phyloP scores from a whole-genome alignment of 1,140 invertebrate species.

The Drosophila jambulina region DNA sequence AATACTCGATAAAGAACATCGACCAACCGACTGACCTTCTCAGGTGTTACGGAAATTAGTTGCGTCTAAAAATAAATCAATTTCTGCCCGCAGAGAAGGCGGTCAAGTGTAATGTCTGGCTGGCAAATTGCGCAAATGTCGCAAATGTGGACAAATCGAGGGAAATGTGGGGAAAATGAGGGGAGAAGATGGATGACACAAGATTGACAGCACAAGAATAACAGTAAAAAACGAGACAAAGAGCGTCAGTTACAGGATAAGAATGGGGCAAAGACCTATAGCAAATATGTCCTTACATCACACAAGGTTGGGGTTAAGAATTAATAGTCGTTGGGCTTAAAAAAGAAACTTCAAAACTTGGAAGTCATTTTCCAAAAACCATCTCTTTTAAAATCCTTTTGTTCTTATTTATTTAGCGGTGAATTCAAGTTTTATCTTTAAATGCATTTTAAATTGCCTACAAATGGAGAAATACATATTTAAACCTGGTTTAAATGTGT shows the following conservation, averaged over 20 bases:
- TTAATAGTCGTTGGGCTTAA: neutral
- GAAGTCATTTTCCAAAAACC: neutral
- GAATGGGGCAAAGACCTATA: conserved; percentile 5
- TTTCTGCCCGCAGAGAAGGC: conserved; percentile 44
- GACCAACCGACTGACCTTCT: conserved; percentile 26
- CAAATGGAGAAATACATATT: neutral
- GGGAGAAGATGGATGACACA: conserved; percentile 14
- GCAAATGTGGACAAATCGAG: conserved; percentile 27
- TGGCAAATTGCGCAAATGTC: conserved; percentile 70
- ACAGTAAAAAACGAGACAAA: conserved; percentile 30
- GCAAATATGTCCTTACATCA: conserved; percentile 20
- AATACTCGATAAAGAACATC: conserved; percentile 25
- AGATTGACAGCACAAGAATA: conserved; percentile 30
- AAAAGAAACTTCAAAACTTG: neutral
- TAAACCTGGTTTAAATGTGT: too few relatives aligned
- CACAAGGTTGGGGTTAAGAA: neutral
- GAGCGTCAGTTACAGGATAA: conserved; percentile 12
- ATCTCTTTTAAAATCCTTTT: too few relatives aligned
- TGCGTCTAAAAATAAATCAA: conserved; percentile 69
- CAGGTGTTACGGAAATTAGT: conserved; percentile 72
- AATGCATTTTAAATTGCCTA: neutral
- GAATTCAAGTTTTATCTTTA: neutral
- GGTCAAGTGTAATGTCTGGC: conserved; percentile 61
- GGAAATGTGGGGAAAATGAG: conserved; percentile 5
- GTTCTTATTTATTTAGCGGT: neutral